Percentiles rank a stretch among this genome's conserved stretches.
Conservation (phyloP, 2,797 vertebrate species). For the Nannoperca australis region DNA sequence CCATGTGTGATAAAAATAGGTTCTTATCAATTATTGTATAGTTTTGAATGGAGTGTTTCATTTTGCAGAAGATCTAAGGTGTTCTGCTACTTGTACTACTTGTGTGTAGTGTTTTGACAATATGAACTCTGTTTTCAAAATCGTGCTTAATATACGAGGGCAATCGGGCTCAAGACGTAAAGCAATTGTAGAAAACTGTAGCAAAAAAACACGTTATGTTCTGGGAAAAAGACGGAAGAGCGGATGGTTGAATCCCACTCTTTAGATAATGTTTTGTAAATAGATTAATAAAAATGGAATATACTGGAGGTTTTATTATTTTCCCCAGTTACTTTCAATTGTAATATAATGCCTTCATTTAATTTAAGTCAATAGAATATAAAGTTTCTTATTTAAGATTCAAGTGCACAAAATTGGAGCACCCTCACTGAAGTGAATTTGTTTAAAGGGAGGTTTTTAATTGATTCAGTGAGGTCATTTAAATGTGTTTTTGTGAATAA, state of each 20-base stretch:
- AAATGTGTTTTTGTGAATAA: conserved; percentile 38
- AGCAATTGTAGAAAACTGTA: too few species aligned
- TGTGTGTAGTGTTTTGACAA: too few species aligned
- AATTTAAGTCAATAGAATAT: conserved; percentile 1
- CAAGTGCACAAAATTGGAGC: neutral
- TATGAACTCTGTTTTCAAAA: too few species aligned
- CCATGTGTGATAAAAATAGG: too few species aligned
- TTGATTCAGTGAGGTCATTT: conserved; percentile 27
- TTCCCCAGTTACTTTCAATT: neutral
- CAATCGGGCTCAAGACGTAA: too few species aligned
- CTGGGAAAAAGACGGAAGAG: neutral
- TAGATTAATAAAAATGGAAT: neutral
- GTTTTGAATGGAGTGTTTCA: too few species aligned
- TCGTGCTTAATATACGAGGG: too few species aligned
- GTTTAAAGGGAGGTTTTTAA: conserved; percentile 13
- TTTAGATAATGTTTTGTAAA: neutral
- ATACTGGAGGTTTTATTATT: neutral
- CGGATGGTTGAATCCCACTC: neutral
- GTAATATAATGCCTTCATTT: neutral
- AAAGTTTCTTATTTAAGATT: conserved; percentile 3
- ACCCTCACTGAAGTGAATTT: neutral
- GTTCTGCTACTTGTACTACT: too few species aligned
- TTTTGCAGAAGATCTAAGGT: too few species aligned
- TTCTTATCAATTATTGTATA: too few species aligned
- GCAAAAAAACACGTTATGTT: neutral